Percentiles rank a stretch among this genome's conserved stretches.
Evolutionary conservation across 2,113 vertebrate species (phyloP).

Genomic region (Campylomormyrus numenius): DNA sequence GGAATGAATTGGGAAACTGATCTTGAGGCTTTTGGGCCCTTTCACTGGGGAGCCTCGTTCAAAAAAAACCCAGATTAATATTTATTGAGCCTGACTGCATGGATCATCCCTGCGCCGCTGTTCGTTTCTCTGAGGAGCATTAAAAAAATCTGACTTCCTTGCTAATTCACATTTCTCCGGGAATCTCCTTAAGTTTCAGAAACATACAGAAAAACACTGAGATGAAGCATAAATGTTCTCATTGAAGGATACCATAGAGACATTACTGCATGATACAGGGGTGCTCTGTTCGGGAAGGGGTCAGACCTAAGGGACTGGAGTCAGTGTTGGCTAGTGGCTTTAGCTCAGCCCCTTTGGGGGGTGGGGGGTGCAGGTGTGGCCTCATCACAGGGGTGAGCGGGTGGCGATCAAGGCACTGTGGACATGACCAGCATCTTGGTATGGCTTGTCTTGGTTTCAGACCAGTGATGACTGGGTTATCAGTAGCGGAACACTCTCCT

Average conservation of each 20-base stretch:
- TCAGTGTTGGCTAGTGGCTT: background rate
- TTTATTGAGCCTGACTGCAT: background rate
- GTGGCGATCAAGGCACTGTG: background rate
- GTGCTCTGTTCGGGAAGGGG: background rate
- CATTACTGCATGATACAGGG: background rate
- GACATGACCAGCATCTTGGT: background rate
- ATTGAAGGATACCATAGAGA: background rate
- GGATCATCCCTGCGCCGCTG: too few species aligned
- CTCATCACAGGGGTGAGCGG: background rate
- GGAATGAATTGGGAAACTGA: background rate
- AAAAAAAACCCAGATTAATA: background rate
- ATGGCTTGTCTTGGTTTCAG: background rate
- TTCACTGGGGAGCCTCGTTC: background rate
- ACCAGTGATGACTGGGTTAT: background rate
- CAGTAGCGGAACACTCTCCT: background rate
- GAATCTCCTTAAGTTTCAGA: background rate
- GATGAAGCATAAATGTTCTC: background rate
- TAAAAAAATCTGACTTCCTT: background rate
- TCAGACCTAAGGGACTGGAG: background rate
- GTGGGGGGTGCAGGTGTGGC: background rate
- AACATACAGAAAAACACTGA: background rate
- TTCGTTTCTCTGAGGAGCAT: background rate
- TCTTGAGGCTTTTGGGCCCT: background rate
- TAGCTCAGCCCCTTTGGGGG: background rate
- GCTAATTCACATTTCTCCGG: background rate